Percentiles rank a stretch among this genome's conserved stretches.
Conservation (phyloP, 1,140 invertebrate species). For the Caenorhabditis brenneri region DNA sequence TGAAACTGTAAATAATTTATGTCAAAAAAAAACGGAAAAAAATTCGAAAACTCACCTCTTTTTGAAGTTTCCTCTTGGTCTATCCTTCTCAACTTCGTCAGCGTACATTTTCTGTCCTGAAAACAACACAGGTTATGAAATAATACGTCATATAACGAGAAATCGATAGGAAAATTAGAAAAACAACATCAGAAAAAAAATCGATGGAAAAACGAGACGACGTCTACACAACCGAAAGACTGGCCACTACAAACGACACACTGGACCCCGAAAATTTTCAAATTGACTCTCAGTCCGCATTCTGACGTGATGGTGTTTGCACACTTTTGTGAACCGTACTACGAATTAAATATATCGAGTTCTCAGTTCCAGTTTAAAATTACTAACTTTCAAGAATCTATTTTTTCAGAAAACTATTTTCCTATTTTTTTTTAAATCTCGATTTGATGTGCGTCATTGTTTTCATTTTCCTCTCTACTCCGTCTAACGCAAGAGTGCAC, state of each 20-base stretch:
- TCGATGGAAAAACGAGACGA: no score
- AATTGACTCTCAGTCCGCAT: neutral
- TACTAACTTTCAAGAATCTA: no score
- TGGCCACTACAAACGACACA: no score
- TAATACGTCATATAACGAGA: neutral
- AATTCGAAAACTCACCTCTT: neutral
- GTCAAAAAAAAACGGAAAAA: neutral
- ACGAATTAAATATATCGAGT: no score
- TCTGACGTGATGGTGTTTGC: neutral
- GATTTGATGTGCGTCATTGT: neutral
- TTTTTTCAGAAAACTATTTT: no score
- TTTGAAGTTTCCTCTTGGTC: neutral
- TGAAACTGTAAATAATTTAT: neutral
- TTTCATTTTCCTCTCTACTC: neutral
- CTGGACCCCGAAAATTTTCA: no score
- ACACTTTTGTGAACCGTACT: neutral
- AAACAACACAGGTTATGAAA: neutral
- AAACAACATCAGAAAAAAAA: neutral
- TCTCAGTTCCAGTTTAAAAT: no score
- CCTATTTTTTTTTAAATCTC: no score
- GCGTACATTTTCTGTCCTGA: neutral
- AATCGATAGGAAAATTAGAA: neutral
- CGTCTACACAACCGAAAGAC: no score
- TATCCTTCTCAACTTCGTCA: conserved; percentile 4
- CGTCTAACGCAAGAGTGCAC: neutral